Base-by-base conservation (phyloP, 2,113 vertebrate genomes). In the Oncorhynchus tshawytscha region DNA sequence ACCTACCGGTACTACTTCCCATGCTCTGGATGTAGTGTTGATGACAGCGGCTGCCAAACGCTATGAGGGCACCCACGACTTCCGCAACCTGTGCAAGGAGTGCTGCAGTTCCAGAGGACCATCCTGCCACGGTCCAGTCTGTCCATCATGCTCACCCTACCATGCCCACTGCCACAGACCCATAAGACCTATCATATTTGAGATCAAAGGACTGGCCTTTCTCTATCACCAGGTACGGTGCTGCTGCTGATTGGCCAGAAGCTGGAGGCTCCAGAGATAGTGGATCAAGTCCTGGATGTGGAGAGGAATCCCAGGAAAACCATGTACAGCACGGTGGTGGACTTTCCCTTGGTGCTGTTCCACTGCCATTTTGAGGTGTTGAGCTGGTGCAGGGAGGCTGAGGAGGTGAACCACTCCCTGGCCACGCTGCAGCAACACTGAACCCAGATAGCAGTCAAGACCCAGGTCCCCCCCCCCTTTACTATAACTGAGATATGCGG, bases 171-270 rank as follows among this genome's bases (percentile, higher is more conserved):
- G 48, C 45, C 67, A 22, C 71, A 5, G 92, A 94, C 79, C 93
- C 94, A 2, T 95, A 94, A 82, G 88, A 86, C 7, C 89, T 98
- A 59, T 94, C 77, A 88, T 95, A 48, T 97, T 98, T n/a, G 93
- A 98, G 88, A 94, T 99, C 82, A 94, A 79, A 1, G 98, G 96
- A 9, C 93, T 96, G 39, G 96, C 96, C 0, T 98, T 99, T 84
- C 95, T 99, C 29, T 99, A 99, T 71, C 98, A 99, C 89, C 98
- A 99, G 87, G 98, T 99, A 0, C 95, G 97, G 39, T 99, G 66
- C 94, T 99, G 65, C 95, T 99, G 76, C 94, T 99, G 62, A 93
- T 99, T 0, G 97, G 98, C 12, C 96, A 97, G 85, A 91, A 94
- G 76, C 87, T 96, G 86, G 97, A 99, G 88, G 82, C 87, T 20